phyloP scores from a whole-genome alignment of 2,888 invertebrate species.

The Ceraclea dissimilis region DNA sequence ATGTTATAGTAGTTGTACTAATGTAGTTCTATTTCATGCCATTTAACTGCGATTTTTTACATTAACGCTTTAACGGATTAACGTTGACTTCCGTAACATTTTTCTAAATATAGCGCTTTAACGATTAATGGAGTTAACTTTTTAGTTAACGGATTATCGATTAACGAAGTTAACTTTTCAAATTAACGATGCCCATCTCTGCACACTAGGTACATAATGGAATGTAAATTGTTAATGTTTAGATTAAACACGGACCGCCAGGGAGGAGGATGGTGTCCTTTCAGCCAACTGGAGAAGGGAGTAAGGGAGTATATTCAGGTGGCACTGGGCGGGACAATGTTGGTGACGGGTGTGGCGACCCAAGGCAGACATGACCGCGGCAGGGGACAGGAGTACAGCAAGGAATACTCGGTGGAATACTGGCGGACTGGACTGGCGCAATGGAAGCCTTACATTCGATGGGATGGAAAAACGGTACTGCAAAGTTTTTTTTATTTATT shows the following conservation, averaged over 20 bases:
- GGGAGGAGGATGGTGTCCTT: constrained; percentile 75
- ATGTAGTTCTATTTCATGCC: too few species aligned
- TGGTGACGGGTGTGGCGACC: constrained; percentile 65
- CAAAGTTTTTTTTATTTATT: not conserved
- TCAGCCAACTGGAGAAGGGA: constrained; percentile 54
- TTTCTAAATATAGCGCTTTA: too few species aligned
- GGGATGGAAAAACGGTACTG: constrained; percentile 59
- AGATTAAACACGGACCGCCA: constrained; percentile 61
- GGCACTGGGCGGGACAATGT: constrained; percentile 52
- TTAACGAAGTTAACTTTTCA: too few species aligned
- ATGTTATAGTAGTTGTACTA: too few species aligned
- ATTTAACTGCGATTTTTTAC: too few species aligned
- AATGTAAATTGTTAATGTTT: too few species aligned
- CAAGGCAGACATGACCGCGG: constrained; percentile 73
- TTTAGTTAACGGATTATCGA: too few species aligned
- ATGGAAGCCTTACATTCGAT: constrained; percentile 59
- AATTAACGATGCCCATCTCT: too few species aligned
- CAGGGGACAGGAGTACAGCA: constrained; percentile 66
- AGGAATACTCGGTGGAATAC: constrained; percentile 63
- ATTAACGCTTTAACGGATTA: too few species aligned
- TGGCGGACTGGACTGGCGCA: constrained; percentile 52
- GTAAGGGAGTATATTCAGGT: constrained; percentile 60
- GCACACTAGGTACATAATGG: too few species aligned
- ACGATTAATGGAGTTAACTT: too few species aligned
- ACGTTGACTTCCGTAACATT: too few species aligned